Evolutionary conservation across 2,797 vertebrate genomes (phyloP), one percentile per base, ranked within the genome.

Genomic region (Harpagifer antarcticus): DNA sequence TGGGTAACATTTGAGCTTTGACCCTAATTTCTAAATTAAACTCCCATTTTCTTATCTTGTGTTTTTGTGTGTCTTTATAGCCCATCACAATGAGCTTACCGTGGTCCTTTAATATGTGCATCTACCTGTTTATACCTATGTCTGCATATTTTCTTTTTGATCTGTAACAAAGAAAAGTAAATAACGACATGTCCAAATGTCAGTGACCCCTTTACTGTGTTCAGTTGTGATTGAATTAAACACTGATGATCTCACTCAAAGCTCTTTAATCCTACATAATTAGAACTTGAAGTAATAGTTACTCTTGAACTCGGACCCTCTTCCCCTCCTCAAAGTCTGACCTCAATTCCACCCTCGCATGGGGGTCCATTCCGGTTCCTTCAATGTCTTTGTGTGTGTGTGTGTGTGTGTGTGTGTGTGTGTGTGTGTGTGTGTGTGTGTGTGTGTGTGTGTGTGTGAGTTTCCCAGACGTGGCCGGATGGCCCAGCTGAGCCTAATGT

Each of bases 381-480:
- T 89, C 79, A 77, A 70, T 76, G 56, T 67, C 23, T 88, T 50
- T 56, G 52, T 50, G 31, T 56, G 72, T 60, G 54, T 27, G 67
- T 19, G 72, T 55, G 50, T 47, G 20, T 43, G 44, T 31, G 57
- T 49, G 45, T 50, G 33, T 52, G 56, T 54, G 83, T n/a, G n/a
- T n/a, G n/a, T n/a, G n/a, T n/a, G n/a, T n/a, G n/a, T 13, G 43
- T 43, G 63, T 52, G 66, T 56, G 72, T 60, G 54, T 27, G 67
- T 19, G 72, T 55, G 50, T 47, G 20, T 43, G 44, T 31, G 57
- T 49, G 45, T 50, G 33, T 52, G 56, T 54, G 83, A 73, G 77
- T 88, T 92, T 94, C 90, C 91, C 90, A 93, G 90, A 91, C 80
- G 33, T 43, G 79, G 85, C 90, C 91, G 91, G 93, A 93, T 87